A percentile compares a stretch with the other conserved stretches of the same genome.
phyloP scores from a whole-genome alignment of 2,113 vertebrate genomes.

The Larimichthys crocea region DNA sequence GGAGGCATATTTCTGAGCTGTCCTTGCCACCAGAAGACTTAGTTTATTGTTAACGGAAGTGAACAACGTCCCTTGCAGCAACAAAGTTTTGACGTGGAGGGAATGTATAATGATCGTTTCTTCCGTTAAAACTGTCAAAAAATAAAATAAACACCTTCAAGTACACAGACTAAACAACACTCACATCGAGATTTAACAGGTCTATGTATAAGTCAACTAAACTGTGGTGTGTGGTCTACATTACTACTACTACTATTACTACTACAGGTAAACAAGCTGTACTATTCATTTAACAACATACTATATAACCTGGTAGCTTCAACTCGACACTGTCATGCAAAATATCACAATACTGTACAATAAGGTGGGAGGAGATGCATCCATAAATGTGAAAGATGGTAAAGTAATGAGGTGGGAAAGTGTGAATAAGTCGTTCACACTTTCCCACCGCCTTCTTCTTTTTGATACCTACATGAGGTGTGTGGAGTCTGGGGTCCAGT shows the following conservation, averaged over 20 bases:
- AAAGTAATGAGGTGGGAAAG: neutral
- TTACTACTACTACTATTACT: too few species aligned
- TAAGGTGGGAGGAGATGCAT: neutral
- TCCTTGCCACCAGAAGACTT: neutral
- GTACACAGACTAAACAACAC: neutral
- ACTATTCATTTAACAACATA: neutral
- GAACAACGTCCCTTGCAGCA: neutral
- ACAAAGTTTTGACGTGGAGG: neutral
- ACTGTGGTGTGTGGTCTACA: too few species aligned
- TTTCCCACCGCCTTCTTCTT: too few species aligned
- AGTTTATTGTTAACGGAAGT: neutral
- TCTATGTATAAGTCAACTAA: neutral
- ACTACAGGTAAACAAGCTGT: neutral
- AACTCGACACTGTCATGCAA: neutral
- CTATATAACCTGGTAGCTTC: neutral
- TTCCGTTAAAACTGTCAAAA: neutral
- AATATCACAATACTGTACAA: neutral
- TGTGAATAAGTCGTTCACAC: too few species aligned
- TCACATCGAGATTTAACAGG: neutral
- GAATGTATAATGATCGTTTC: neutral
- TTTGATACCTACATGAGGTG: conserved; percentile 89
- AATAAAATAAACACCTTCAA: neutral
- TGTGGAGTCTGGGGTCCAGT: conserved; percentile 90
- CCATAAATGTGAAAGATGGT: neutral
- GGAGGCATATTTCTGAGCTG: conserved; percentile 1